phyloP scores from a whole-genome alignment of 2,797 vertebrate species.

The Molothrus aeneus region DNA sequence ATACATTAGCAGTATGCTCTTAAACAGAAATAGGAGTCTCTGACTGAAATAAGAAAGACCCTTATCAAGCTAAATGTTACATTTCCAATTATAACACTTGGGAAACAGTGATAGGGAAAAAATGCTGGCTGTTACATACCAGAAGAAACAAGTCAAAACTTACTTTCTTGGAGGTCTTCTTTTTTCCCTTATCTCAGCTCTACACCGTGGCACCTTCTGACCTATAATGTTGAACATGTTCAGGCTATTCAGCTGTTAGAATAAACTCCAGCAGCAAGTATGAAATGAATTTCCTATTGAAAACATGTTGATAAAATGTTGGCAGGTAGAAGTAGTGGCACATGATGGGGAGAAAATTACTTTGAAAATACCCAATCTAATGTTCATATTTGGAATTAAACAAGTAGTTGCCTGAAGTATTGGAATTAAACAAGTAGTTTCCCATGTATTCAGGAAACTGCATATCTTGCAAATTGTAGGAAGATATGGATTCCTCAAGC shows the following conservation, averaged over 20 bases:
- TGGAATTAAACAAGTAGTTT: constrained; percentile 55
- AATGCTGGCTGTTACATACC: background rate
- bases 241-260: constrained; percentile 40
- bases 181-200: constrained; percentile 59
- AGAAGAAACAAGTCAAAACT: constrained; percentile 48
- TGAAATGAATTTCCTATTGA: constrained; percentile 71
- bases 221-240: constrained; percentile 54
- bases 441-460: constrained; percentile 52
- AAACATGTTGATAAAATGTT: constrained; percentile 69
- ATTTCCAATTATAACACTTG: constrained; percentile 36
- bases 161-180: constrained; percentile 39
- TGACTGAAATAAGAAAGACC: constrained; percentile 1
- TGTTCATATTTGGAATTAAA: constrained; percentile 59
- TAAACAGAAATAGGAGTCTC: constrained; percentile 18
- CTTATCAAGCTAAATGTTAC: constrained; percentile 54
- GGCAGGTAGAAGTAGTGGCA: constrained; percentile 47
- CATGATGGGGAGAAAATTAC: constrained; percentile 33
- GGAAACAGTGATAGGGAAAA: constrained; percentile 29
- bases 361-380: constrained; percentile 64
- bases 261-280: constrained; percentile 59
- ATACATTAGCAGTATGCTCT: background rate
- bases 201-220: constrained; percentile 56
- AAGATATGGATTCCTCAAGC: constrained; percentile 23
- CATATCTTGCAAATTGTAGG: constrained; percentile 35
- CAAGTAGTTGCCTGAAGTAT: constrained; percentile 46